A percentile compares a stretch with the other conserved stretches of the same genome.
phyloP scores from a whole-genome alignment of 1,140 invertebrate species.

The Anastrepha ludens region DNA sequence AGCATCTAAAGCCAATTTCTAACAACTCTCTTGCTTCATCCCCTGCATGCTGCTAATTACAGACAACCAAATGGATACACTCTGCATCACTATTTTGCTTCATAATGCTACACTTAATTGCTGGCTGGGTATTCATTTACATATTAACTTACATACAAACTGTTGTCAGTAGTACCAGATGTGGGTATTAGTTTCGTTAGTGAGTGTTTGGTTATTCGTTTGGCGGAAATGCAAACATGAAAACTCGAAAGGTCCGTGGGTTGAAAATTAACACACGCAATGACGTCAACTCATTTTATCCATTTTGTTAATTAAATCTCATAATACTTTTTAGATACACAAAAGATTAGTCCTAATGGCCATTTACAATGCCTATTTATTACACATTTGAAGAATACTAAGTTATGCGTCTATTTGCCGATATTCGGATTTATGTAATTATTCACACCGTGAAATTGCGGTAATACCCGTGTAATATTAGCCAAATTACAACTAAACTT shows the following conservation, averaged over 20 bases:
- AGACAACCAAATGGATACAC: too few species aligned
- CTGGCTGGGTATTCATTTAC: background rate
- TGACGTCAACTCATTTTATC: constrained; percentile 25
- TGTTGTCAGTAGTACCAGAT: background rate
- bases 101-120: too few species aligned
- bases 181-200: background rate
- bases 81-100: too few species aligned
- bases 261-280: background rate
- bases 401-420: too few species aligned
- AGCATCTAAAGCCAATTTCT: too few species aligned
- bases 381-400: too few species aligned
- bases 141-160: background rate
- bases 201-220: background rate
- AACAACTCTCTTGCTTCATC: too few species aligned
- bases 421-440: too few species aligned
- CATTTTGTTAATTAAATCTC: background rate
- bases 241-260: constrained; percentile 43
- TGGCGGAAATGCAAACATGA: constrained; percentile 42
- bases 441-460: too few species aligned
- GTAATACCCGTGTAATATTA: too few species aligned
- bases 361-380: background rate
- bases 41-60: too few species aligned
- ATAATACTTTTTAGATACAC: background rate
- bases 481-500: too few species aligned
- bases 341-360: background rate